A percentile compares a stretch with the other conserved stretches of the same genome.
Conservation (phyloP, 2,797 vertebrate species). For the Mus spretus region DNA sequence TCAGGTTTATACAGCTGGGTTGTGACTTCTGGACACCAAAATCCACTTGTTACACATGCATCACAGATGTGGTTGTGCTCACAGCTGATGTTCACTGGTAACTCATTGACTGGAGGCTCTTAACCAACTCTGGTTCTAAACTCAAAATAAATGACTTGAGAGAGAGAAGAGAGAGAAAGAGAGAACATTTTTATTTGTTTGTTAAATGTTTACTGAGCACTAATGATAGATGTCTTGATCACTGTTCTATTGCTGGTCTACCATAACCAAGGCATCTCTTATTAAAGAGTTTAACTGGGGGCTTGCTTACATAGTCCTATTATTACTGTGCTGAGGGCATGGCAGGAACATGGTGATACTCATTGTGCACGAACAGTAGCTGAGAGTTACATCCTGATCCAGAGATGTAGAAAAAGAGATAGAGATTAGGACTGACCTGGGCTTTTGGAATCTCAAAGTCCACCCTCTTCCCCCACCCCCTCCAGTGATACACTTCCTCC, state of each 20-base stretch:
- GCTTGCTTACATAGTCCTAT: background rate
- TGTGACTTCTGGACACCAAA: background rate
- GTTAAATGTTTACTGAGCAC: slow-evolving; percentile 3
- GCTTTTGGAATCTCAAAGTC: background rate
- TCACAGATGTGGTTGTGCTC: background rate
- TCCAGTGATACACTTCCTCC: background rate
- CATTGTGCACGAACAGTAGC: background rate
- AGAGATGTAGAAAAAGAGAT: background rate
- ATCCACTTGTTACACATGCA: background rate
- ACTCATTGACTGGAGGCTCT: background rate
- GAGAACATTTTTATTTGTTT: background rate
- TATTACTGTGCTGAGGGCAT: background rate
- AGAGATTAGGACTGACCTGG: background rate
- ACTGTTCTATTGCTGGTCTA: background rate
- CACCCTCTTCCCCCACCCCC: too few relatives aligned
- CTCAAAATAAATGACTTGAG: slow-evolving; percentile 23
- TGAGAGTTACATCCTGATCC: background rate
- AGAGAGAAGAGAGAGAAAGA: background rate
- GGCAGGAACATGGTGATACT: background rate
- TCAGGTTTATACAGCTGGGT: background rate
- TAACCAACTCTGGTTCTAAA: slow-evolving; percentile 5
- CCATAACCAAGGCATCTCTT: background rate
- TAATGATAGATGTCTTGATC: background rate
- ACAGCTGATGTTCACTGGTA: background rate
- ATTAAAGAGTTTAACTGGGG: background rate